Percentiles rank a stretch among this genome's conserved stretches.
These are phyloP conservation scores for Indicator indicator DNA, from an alignment of 2,113 vertebrate species.

Conservation along the genomic window DNA sequence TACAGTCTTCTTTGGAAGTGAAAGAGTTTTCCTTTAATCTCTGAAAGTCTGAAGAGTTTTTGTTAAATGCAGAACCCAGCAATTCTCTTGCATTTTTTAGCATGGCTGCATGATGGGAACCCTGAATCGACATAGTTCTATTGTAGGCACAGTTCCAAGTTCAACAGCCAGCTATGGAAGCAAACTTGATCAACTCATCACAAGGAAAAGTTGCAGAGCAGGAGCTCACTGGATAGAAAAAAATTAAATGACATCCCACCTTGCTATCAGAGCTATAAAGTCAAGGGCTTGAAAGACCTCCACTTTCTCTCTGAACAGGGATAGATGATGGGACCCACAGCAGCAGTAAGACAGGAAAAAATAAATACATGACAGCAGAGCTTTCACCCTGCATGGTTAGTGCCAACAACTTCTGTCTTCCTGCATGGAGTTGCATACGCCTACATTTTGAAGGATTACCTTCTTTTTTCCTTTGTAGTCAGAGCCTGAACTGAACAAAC, in stretches of 20 bases:
- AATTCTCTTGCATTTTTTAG: background rate
- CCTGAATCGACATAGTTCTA: background rate
- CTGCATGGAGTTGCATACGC: background rate
- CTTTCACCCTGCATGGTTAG: background rate
- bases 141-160: background rate
- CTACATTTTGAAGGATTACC: background rate
- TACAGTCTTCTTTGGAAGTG: background rate
- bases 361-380: background rate
- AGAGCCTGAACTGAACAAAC: conserved; percentile 4
- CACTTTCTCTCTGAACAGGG: background rate
- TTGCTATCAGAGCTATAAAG: background rate
- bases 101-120: background rate
- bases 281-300: background rate
- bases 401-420: background rate
- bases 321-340: background rate
- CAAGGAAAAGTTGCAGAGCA: background rate
- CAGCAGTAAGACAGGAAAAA: background rate
- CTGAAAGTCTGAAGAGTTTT: background rate
- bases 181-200: background rate
- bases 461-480: background rate
- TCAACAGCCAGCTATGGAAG: background rate
- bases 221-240: background rate
- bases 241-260: background rate
- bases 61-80: background rate
- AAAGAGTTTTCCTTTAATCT: background rate